Base-by-base conservation (phyloP, 2,113 vertebrate species). In the Mus spicilegus region DNA sequence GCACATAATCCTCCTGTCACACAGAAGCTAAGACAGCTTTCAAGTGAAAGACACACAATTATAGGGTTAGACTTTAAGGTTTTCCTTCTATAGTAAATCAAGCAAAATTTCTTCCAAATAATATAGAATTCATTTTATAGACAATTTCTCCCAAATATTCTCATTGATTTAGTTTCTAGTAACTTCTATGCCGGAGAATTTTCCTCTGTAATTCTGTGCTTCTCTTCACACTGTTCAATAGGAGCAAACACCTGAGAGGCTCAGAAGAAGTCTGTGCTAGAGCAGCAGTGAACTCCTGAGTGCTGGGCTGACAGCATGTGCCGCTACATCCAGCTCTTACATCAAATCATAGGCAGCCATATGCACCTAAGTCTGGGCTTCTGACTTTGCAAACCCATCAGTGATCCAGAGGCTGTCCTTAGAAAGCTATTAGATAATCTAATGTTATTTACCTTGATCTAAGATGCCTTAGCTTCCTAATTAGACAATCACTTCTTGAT, bases 211-310 rank as follows among this genome's bases (percentile, higher is more conserved):
- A 77, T 72, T n/a, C n/a, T 1, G 17, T 76, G 7, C 17, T 63
- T 85, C 49, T 39, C 51, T 65, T 85, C 90, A 92, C 16, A 88
- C 11, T 92, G 87, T 10, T 78, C 81, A 93, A 94, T 33, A 76
- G 81, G 75, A 90, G 22, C 75, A 96, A 75, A 28, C 46, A 46
- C 89, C 46, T 28, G 90, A 33, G 54, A 17, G 42, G 30, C 42
- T 90, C 65, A 54, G 87, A 88, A 30, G n/a, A 95, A 88, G 7
- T 76, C 78, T 63, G 20, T 77, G 96, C 36, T 90, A 92, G 69
- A 84, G 75, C 17, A 87, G 16, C 7, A 63, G n/a, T 56, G 36
- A 58, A 24, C 20, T 81, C 78, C 76, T 80, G 33, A 5, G 46
- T 33, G 26, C 46, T 16, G 6, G 76, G 51, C 33, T 81, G 24